Base-by-base conservation (phyloP, 2,113 vertebrate species). In the Osmerus eperlanus region DNA sequence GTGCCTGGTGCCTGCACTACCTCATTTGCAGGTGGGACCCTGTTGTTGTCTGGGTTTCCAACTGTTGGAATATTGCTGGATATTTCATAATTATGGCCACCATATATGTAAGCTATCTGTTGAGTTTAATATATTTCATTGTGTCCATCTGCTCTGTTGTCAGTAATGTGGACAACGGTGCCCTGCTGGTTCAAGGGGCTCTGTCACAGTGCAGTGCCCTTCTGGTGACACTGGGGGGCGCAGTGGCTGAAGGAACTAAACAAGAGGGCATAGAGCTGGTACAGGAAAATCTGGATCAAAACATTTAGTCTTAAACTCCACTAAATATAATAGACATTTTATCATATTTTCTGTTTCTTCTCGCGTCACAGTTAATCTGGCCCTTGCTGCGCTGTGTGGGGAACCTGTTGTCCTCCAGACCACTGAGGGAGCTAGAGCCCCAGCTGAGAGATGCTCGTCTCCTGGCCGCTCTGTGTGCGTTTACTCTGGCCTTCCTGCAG, bases 1-100 rank as follows among this genome's bases (percentile, higher is more conserved):
- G 93, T 80, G 95, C 95, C 0, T 99, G 97, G 97, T 96, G 96
- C 79, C 92, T 99, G 71, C 96, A 99, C 88, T 98, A 97, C 86
- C 91, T 98, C 63, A 61, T 92, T 59, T 94, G 94, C 87, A 94
- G 95, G 97, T 99, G 90, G 89, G 71, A 19, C 9, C 3, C 41
- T 69, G 41, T 47, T 47, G 9, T 47, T 47, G 41, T 47, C 41
- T 47, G 8, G 41, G 9, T 11, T 5, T 47, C 41, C 41, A 47
- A 11, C 41, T 47, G 41, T 47, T 47, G 21, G 21, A 21, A 21
- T 21, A 1, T 47, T 9, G 41, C 41, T 47, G 41, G 41, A 47
- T 47, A 47, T 11, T 8, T 1, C 41, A 12, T 47, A 47, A 11
- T 7, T 9, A 47, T 47, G 9, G 41, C 41, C 41, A 47, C 9